Percentiles rank a stretch among this genome's conserved stretches.
Conservation (phyloP, 2,113 vertebrate species). For the Ophiodon elongatus region DNA sequence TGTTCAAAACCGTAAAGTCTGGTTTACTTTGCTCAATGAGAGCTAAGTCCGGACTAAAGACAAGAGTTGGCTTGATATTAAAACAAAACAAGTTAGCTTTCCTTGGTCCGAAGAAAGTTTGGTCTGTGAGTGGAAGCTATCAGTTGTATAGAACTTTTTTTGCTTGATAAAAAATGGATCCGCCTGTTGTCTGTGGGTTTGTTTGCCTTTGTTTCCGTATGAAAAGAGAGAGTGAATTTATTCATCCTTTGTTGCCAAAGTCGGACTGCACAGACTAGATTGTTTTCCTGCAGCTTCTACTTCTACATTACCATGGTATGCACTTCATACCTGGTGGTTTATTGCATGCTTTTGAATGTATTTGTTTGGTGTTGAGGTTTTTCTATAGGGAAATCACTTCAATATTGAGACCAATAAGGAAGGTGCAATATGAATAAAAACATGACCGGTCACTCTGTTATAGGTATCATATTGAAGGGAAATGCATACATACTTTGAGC, state of each 20-base stretch:
- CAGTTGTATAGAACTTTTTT: background rate
- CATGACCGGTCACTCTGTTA: background rate
- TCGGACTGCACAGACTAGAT: background rate
- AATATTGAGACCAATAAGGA: constrained; percentile 44
- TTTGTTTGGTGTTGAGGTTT: constrained; percentile 17
- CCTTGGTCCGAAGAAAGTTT: background rate
- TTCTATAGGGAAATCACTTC: constrained; percentile 47
- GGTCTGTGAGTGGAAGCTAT: background rate
- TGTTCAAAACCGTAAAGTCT: background rate
- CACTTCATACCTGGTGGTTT: constrained; percentile 24
- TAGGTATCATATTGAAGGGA: constrained; percentile 13
- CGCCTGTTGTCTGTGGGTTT: background rate
- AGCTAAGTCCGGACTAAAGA: background rate
- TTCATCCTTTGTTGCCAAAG: constrained; percentile 20
- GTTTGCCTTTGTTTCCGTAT: background rate
- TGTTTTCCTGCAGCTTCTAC: constrained; percentile 25
- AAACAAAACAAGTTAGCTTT: background rate
- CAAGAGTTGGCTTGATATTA: background rate
- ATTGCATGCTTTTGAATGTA: constrained; percentile 24
- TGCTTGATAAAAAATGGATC: background rate
- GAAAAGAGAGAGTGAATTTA: constrained; percentile 16
- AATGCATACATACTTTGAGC: background rate
- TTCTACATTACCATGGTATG: background rate
- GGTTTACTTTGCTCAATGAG: constrained; percentile 4
- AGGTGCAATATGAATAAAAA: constrained; percentile 43